These are phyloP conservation scores for Pseudoatta argentina DNA, from an alignment of 1,140 invertebrate species.

Conservation along the genomic window DNA sequence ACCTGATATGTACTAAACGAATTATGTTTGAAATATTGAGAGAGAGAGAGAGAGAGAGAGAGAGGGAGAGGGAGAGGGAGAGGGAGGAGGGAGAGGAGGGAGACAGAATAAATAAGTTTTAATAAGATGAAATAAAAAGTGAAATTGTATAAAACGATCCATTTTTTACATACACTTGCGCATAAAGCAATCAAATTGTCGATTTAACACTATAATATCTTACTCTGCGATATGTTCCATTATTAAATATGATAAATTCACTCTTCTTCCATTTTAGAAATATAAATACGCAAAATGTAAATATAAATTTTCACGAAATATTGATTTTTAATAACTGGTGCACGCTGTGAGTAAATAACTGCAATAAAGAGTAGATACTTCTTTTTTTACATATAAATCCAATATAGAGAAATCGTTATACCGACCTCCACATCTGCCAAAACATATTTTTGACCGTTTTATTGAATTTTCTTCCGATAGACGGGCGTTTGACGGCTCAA, in stretches of 20 bases:
- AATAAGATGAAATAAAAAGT: slow-evolving; percentile 8
- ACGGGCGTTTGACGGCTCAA: slow-evolving; percentile 58
- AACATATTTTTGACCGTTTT: slow-evolving; percentile 62
- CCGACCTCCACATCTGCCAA: slow-evolving; percentile 45
- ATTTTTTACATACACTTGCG: not conserved
- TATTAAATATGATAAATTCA: slow-evolving; percentile 30
- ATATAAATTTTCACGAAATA: slow-evolving; percentile 47
- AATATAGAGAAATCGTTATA: slow-evolving; percentile 38
- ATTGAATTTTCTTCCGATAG: slow-evolving; percentile 59
- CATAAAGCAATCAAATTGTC: not conserved
- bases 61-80: no score
- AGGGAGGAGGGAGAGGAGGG: no score
- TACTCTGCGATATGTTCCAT: not conserved
- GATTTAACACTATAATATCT: slow-evolving; percentile 7
- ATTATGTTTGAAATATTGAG: not conserved
- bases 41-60: no score
- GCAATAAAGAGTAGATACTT: slow-evolving; percentile 43
- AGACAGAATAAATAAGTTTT: not conserved
- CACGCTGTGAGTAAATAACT: slow-evolving; percentile 41
- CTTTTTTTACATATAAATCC: slow-evolving; percentile 49
- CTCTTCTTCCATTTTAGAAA: not conserved
- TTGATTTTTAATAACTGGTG: slow-evolving; percentile 59
- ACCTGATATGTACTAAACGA: not conserved
- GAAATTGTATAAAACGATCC: slow-evolving; percentile 1
- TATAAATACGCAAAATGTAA: slow-evolving; percentile 43